Percentiles rank a stretch among this genome's conserved stretches.
phyloP scores from a whole-genome alignment of 1,140 invertebrate species.

The Druon quercuslanigerum region DNA sequence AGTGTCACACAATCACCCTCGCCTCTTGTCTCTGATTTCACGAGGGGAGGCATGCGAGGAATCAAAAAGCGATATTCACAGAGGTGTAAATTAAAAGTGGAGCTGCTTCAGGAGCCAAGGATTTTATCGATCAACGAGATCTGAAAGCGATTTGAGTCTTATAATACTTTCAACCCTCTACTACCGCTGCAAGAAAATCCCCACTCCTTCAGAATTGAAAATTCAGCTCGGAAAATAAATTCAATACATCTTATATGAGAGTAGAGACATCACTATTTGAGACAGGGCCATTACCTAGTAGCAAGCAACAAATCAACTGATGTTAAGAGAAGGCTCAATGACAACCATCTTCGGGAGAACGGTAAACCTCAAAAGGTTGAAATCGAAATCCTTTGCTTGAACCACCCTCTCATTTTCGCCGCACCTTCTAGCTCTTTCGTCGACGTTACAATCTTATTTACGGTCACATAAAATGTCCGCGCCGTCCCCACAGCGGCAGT shows the following conservation, averaged over 20 bases:
- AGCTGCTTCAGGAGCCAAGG: neutral
- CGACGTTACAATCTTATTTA: constrained; percentile 53
- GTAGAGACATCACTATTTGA: no score
- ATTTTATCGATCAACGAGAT: neutral
- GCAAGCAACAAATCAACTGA: neutral
- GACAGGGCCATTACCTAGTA: neutral
- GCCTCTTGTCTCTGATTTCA: constrained; percentile 26
- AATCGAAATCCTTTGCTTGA: constrained; percentile 13
- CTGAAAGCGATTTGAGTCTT: neutral
- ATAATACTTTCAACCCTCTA: neutral
- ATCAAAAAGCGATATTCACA: constrained; percentile 11
- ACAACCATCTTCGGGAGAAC: neutral
- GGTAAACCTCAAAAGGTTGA: constrained; percentile 18
- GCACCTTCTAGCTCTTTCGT: constrained; percentile 42
- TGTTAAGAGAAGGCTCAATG: neutral
- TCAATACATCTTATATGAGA: no score
- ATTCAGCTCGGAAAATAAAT: no score
- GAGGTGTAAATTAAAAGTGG: constrained; percentile 11
- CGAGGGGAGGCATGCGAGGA: neutral
- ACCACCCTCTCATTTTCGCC: constrained; percentile 35
- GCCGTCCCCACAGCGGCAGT: constrained; percentile 16
- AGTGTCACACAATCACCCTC: constrained; percentile 13
- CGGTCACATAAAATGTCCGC: constrained; percentile 50
- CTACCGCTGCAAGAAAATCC: neutral
- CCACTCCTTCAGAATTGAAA: no score